phyloP scores from a whole-genome alignment of 2,888 invertebrate genomes.

The Actias luna region DNA sequence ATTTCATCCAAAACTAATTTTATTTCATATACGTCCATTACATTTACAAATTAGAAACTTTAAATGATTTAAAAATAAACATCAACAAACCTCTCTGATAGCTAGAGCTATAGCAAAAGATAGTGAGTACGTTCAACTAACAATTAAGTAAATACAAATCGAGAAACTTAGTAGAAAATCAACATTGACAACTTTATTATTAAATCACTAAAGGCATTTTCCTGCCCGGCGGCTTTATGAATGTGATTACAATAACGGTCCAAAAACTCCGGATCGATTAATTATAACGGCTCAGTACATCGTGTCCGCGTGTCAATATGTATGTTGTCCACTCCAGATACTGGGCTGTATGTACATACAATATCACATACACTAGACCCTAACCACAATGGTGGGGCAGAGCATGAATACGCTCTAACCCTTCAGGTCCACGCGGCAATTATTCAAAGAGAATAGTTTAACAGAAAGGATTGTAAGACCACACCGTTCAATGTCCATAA shows the following conservation, averaged over 20 bases:
- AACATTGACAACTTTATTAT: constrained; percentile 7
- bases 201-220: neutral
- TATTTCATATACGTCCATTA: neutral
- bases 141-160: constrained; percentile 9
- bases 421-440: constrained; percentile 81
- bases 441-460: constrained; percentile 83
- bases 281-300: constrained; percentile 21
- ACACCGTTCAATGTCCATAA: constrained; percentile 32
- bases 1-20: neutral
- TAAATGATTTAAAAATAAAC: neutral
- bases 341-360: constrained; percentile 12
- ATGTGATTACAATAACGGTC: constrained; percentile 1
- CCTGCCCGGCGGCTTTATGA: constrained; percentile 8
- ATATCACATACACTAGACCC: constrained; percentile 36
- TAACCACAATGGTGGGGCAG: constrained; percentile 72
- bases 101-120: neutral
- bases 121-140: neutral
- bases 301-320: constrained; percentile 18
- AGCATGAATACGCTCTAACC: constrained; percentile 78
- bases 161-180: constrained; percentile 13
- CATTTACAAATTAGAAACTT: neutral
- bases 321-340: constrained; percentile 46
- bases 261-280: constrained; percentile 21
- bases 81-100: neutral
- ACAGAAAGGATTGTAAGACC: constrained; percentile 80